phyloP scores from a whole-genome alignment of 2,888 invertebrate genomes.

The Pachydiplax longipennis region DNA sequence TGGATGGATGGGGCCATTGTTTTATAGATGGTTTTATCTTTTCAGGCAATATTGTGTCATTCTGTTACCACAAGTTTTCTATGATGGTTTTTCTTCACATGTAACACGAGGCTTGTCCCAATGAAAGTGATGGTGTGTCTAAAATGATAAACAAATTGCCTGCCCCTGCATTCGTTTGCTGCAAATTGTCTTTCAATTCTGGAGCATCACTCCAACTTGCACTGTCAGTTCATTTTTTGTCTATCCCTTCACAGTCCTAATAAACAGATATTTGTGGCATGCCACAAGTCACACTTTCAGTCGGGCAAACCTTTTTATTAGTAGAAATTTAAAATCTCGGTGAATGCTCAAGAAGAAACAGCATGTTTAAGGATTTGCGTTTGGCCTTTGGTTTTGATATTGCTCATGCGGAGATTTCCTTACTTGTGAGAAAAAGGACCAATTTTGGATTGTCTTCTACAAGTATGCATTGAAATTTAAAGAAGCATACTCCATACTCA shows the following conservation, averaged over 20 bases:
- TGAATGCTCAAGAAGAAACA: not conserved
- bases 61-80: not conserved
- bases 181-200: no score
- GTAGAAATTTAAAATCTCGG: not conserved
- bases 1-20: slow-evolving; percentile 1
- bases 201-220: no score
- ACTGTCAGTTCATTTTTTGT: no score
- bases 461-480: slow-evolving; percentile 10
- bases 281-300: no score
- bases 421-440: slow-evolving; percentile 35
- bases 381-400: not conserved
- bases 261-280: no score
- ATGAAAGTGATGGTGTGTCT: not conserved
- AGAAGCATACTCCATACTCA: slow-evolving; percentile 31
- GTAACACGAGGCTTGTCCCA: no score
- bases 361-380: not conserved
- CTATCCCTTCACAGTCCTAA: no score
- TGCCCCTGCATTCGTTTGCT: no score
- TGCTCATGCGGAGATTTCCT: slow-evolving; percentile 7
- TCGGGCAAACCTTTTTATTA: not conserved
- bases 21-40: not conserved
- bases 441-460: slow-evolving; percentile 22
- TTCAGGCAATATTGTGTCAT: not conserved
- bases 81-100: no score
- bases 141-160: no score